phyloP scores from a whole-genome alignment of 2,113 vertebrate genomes.

The Triplophysa rosa region DNA sequence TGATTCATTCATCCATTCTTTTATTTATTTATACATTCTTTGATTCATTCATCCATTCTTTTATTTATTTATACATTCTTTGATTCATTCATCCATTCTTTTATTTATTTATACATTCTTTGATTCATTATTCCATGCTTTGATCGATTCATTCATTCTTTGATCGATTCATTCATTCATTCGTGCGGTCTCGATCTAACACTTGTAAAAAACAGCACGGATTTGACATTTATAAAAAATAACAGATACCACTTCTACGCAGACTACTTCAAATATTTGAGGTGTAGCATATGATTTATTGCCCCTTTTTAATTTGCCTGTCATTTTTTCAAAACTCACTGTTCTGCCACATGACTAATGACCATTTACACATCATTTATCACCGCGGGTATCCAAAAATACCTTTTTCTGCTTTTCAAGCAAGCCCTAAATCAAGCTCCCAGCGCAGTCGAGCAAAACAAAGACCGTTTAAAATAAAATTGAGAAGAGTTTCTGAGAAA shows the following conservation, averaged over 20 bases:
- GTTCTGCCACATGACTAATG: conserved; percentile 49
- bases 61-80: not conserved
- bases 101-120: too few relatives aligned
- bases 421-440: conserved; percentile 32
- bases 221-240: not conserved
- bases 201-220: not conserved
- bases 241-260: not conserved
- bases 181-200: not conserved
- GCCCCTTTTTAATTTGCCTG: conserved; percentile 38
- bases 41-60: too few relatives aligned
- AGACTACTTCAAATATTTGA: conserved; percentile 31
- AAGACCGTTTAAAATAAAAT: conserved; percentile 25
- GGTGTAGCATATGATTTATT: conserved; percentile 45
- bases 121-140: too few relatives aligned
- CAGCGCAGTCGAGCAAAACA: conserved; percentile 33
- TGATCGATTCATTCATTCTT: too few relatives aligned
- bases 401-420: conserved; percentile 32
- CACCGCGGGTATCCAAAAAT: conserved; percentile 41
- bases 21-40: too few relatives aligned
- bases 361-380: conserved; percentile 44
- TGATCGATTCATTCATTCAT: not conserved
- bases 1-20: too few relatives aligned
- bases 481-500: conserved; percentile 1
- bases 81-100: too few relatives aligned
- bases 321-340: conserved; percentile 32